Conservation (phyloP, 64 coral and sea anemone species). For the Dendrophyllia cribrosa region DNA sequence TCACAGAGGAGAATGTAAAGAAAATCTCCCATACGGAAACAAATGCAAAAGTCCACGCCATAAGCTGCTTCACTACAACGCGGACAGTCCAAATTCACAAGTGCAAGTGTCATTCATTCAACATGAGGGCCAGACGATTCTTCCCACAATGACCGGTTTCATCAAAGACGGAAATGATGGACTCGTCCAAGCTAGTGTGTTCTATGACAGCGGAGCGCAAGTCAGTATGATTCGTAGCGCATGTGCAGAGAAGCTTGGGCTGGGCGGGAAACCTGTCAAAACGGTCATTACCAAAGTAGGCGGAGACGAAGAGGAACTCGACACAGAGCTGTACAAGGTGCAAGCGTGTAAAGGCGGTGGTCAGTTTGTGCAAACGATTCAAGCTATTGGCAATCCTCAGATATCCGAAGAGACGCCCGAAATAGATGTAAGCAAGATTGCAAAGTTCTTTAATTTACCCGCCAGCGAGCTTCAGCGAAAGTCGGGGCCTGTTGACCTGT, state of each 20-base stretch:
- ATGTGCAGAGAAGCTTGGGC: too few relatives aligned
- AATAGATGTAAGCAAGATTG: conserved; percentile 34
- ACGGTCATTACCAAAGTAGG: conserved; percentile 50
- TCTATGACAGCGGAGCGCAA: too few relatives aligned
- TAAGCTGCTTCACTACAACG: too few relatives aligned
- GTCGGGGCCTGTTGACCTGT: conserved; percentile 69
- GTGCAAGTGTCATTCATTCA: too few relatives aligned
- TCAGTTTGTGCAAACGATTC: conserved; percentile 37
- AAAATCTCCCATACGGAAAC: background rate
- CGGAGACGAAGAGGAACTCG: conserved; percentile 35
- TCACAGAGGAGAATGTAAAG: too few relatives aligned
- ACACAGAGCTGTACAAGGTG: background rate
- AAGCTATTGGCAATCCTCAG: conserved; percentile 71
- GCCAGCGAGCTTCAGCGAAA: background rate
- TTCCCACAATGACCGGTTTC: too few relatives aligned
- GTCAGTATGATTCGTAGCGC: too few relatives aligned
- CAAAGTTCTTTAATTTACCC: conserved; percentile 43
- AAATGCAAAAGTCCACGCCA: too few relatives aligned
- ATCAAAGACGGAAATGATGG: too few relatives aligned
- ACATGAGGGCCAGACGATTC: too few relatives aligned
- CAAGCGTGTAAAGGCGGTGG: conserved; percentile 21
- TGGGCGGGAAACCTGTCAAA: too few relatives aligned
- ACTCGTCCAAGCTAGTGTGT: conserved; percentile 47
- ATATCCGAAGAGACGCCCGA: conserved; percentile 40
- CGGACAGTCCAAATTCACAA: too few relatives aligned